phyloP scores from a whole-genome alignment of 23 tunicate species.

The Trididemnum miniatum region DNA sequence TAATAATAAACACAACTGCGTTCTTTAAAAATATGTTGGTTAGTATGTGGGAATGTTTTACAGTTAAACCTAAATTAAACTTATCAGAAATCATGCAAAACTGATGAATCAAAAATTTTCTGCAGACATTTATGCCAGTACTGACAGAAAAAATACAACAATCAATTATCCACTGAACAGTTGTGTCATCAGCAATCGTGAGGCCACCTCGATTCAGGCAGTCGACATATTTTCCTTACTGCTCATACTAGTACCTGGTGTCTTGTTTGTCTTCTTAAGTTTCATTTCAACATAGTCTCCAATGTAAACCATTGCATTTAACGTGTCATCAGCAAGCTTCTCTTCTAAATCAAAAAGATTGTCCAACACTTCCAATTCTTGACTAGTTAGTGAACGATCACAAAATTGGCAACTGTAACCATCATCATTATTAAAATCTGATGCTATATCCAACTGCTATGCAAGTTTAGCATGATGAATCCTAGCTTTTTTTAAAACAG shows the following conservation, averaged over 20 bases:
- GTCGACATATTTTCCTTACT: background rate
- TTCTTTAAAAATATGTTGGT: conserved; percentile 6
- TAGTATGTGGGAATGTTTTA: background rate
- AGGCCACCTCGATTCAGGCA: background rate
- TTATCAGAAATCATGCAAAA: background rate
- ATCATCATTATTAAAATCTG: background rate
- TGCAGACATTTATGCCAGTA: background rate
- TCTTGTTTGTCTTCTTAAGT: background rate
- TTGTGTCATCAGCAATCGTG: conserved; percentile 5
- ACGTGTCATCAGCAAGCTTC: background rate
- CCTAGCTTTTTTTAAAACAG: background rate
- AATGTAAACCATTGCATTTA: conserved; percentile 16
- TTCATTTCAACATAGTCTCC: background rate
- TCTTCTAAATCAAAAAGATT: conserved; percentile 9
- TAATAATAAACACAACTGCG: no score
- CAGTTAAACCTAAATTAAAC: background rate
- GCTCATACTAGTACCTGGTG: background rate
- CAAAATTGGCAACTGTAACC: background rate
- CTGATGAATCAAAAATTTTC: background rate
- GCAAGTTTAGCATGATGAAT: conserved; percentile 27
- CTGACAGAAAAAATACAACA: background rate
- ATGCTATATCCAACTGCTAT: background rate
- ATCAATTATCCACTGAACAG: conserved; percentile 4
- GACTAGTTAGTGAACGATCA: background rate
- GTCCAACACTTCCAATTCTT: conserved; percentile 6